Base-by-base conservation (phyloP, 2,797 vertebrate species). In the Coccyzus lansbergi region DNA sequence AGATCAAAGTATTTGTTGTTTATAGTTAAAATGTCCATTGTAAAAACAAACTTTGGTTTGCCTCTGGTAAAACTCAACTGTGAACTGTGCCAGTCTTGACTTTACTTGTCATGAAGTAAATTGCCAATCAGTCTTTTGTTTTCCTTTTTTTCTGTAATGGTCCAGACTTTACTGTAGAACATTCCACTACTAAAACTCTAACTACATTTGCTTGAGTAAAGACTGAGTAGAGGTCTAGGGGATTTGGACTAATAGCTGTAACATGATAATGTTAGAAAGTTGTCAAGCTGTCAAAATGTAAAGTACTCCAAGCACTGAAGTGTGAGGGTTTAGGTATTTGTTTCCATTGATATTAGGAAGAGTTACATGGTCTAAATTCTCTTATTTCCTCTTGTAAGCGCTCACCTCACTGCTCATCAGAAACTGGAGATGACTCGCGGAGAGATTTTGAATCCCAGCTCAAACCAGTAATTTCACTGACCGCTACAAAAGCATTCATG, bases 271-370 rank as follows among this genome's bases (percentile, higher is more conserved):
- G 69, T 63, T 83, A 94, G 76, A 95, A 95, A 95, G 59, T 63
- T 93, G 93, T 81, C 89, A 79, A 79, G 62, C 44, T 86, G 72
- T 89, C 92, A 95, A 95, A 95, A 91, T 8, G 59, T 49, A 67
- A 90, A 95, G 55, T 53, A 86, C n/a, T 94, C 86, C 86, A 78
- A 93, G 88, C 20, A 55, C 31, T 68, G 6, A 94, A 92, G 56
- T n/a, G 75, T 90, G 72, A 88, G 69, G 10, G 22, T 48, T 92
- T 72, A 87, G 42, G 46, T 69, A 59, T 86, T 89, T 65, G 48
- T 87, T 96, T 91, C 81, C 78, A 90, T n/a, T 64, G 53, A 72
- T 90, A 90, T 40, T 72, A 85, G 36, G 46, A 90, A 70, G 68
- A 83, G 56, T 48, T 89, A 49, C 75, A 49, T 5, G 34, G 68